These are phyloP conservation scores for Hirtodrosophila cameraria DNA, from an alignment of 2,888 invertebrate species.

Conservation along the genomic window DNA sequence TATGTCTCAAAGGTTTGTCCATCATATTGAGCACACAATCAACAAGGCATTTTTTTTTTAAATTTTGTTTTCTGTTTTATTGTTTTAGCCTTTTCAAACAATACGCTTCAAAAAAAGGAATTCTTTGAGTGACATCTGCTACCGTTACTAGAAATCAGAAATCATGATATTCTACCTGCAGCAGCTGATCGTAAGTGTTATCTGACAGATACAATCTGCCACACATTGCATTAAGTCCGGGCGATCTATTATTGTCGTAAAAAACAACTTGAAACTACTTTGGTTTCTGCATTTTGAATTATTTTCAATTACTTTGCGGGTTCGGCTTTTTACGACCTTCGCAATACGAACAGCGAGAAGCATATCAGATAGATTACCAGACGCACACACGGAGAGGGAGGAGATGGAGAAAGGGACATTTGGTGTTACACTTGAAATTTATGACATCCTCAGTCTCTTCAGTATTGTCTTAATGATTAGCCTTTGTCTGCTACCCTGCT, in stretches of 20 bases:
- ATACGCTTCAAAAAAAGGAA: too few relatives aligned
- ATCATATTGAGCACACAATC: too few relatives aligned
- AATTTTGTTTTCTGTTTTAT: too few relatives aligned
- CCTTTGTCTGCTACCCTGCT: slow-evolving; percentile 67
- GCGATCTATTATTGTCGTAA: slow-evolving; percentile 39
- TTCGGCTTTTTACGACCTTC: slow-evolving; percentile 61
- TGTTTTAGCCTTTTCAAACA: too few relatives aligned
- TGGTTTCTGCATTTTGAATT: slow-evolving; percentile 50
- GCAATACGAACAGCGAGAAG: slow-evolving; percentile 26
- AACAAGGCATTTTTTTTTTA: too few relatives aligned
- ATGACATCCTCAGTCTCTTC: slow-evolving; percentile 73
- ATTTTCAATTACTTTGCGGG: slow-evolving; percentile 77
- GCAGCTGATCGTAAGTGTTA: slow-evolving; percentile 48
- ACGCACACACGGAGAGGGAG: slow-evolving; percentile 8
- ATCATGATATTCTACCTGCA: slow-evolving; percentile 13
- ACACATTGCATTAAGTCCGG: slow-evolving; percentile 29
- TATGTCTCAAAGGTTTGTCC: too few relatives aligned
- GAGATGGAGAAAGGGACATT: slow-evolving; percentile 44
- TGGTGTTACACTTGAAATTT: slow-evolving; percentile 79
- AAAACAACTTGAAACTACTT: slow-evolving; percentile 51
- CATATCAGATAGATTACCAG: slow-evolving; percentile 32
- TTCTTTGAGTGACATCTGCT: slow-evolving; percentile 1
- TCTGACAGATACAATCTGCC: slow-evolving; percentile 37
- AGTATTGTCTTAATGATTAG: slow-evolving; percentile 72
- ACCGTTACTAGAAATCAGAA: slow-evolving; percentile 1